These are phyloP conservation scores for Junco hyemalis DNA, from an alignment of 2,113 vertebrate species.

Conservation along the genomic window DNA sequence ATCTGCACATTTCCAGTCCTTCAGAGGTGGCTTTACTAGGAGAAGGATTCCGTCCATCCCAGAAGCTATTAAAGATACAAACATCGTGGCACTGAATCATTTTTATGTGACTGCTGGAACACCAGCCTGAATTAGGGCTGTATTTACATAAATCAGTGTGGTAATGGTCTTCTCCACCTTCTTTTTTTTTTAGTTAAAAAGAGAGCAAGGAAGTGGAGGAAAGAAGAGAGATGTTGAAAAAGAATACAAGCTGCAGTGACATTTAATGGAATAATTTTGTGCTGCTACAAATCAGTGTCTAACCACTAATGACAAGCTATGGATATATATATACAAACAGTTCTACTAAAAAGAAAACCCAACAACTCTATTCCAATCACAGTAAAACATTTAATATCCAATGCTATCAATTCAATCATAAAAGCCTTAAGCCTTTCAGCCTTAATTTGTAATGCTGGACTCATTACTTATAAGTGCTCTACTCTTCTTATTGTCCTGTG, in stretches of 20 bases:
- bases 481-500: not conserved
- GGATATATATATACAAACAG: not conserved
- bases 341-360: not conserved
- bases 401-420: not conserved
- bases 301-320: not conserved
- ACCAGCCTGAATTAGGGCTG: constrained; percentile 34
- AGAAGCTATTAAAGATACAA: constrained; percentile 57
- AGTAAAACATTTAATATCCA: not conserved
- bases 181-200: not conserved
- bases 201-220: not conserved
- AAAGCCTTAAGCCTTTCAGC: not conserved
- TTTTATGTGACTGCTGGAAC: constrained; percentile 40
- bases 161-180: not conserved
- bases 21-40: not conserved
- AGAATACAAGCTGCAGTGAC: not conserved
- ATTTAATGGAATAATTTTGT: not conserved
- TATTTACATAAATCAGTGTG: constrained; percentile 40
- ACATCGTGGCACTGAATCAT: constrained; percentile 29
- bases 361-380: not conserved
- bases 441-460: not conserved
- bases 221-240: not conserved
- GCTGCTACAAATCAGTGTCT: not conserved
- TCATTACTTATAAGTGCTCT: not conserved
- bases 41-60: constrained; percentile 3
- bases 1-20: not conserved